phyloP scores from a whole-genome alignment of 2,797 vertebrate genomes.

The Crax fasciolata region DNA sequence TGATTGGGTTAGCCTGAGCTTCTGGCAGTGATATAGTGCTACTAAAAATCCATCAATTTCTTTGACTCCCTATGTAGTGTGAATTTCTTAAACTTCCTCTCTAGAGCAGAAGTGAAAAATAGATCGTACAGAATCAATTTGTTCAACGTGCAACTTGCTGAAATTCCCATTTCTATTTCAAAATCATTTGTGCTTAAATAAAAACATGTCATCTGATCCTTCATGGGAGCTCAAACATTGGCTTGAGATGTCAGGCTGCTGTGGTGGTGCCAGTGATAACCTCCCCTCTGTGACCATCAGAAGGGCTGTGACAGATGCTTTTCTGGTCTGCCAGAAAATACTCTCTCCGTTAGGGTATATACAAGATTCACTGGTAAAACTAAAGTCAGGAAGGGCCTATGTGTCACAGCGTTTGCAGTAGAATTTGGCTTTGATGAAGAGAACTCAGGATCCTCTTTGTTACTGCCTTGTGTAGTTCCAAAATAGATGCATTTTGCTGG shows the following conservation, averaged over 20 bases:
- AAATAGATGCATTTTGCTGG: background rate
- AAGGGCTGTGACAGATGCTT: background rate
- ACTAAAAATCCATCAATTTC: slow-evolving; percentile 57
- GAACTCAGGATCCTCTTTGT: background rate
- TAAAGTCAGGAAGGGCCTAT: background rate
- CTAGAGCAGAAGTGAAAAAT: slow-evolving; percentile 63
- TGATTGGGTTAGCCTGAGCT: slow-evolving; percentile 64
- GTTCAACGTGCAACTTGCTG: slow-evolving; percentile 40
- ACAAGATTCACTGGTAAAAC: background rate
- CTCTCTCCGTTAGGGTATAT: background rate
- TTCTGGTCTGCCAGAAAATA: background rate
- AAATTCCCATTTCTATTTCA: slow-evolving; percentile 64
- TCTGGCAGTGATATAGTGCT: slow-evolving; percentile 62
- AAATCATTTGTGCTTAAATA: background rate
- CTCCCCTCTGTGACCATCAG: background rate
- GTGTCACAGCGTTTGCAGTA: background rate
- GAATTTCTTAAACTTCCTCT: slow-evolving; percentile 67
- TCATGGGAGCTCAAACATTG: background rate
- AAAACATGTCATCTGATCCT: background rate
- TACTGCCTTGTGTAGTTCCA: background rate
- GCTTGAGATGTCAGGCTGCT: slow-evolving; percentile 7
- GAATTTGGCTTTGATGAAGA: background rate
- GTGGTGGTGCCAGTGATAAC: background rate
- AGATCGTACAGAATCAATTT: slow-evolving; percentile 51
- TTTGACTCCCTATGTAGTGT: slow-evolving; percentile 39